These are phyloP conservation scores for Ara ararauna DNA, from an alignment of 2,797 vertebrate species.

Conservation along the genomic window DNA sequence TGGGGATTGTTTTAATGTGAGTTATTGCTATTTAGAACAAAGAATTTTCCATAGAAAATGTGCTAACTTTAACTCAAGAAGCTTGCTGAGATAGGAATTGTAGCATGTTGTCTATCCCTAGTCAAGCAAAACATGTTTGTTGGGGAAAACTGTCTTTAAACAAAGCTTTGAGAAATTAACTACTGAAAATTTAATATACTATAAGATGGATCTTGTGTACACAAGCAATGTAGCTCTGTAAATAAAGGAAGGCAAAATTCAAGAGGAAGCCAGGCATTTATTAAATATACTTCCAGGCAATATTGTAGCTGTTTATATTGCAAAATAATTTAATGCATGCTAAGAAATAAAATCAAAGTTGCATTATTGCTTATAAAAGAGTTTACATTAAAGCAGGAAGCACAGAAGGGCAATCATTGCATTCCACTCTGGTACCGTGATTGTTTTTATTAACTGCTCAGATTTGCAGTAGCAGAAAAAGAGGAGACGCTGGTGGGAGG, in stretches of 20 bases:
- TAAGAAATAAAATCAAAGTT: conserved; percentile 69
- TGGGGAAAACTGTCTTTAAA: conserved; percentile 54
- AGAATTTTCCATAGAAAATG: background rate
- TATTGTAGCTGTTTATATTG: conserved; percentile 39
- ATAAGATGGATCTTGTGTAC: conserved; percentile 30
- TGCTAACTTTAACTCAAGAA: background rate
- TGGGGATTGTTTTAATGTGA: background rate
- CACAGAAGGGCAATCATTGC: conserved; percentile 30
- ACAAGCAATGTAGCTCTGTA: conserved; percentile 26
- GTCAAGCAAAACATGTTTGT: background rate
- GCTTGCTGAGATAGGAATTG: background rate
- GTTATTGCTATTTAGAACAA: background rate
- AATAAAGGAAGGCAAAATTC: conserved; percentile 58
- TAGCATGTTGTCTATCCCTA: background rate
- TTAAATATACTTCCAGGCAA: conserved; percentile 12
- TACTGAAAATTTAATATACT: conserved; percentile 66
- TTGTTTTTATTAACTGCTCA: conserved; percentile 78
- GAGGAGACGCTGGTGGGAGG: conserved; percentile 79
- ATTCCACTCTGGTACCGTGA: conserved; percentile 49
- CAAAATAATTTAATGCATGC: conserved; percentile 64
- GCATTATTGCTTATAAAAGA: conserved; percentile 51
- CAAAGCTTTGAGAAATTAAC: conserved; percentile 69
- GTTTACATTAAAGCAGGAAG: conserved; percentile 46
- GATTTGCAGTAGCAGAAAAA: conserved; percentile 92
- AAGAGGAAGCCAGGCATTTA: background rate